Conservation (phyloP, 2,113 vertebrate genomes). For the Brachypteracias leptosomus region DNA sequence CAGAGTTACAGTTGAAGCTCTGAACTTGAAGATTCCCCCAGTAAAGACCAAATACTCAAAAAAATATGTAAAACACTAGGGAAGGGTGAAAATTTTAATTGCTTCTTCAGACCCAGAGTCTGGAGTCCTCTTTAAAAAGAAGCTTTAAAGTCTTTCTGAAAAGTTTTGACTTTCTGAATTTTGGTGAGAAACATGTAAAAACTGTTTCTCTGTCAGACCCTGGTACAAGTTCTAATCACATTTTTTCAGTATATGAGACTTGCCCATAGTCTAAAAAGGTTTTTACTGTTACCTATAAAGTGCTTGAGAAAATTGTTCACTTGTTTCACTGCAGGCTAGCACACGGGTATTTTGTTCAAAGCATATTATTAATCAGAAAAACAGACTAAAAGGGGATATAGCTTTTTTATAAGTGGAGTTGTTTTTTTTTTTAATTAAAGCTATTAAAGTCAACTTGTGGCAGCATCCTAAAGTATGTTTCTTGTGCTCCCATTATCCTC, state of each 20-base stretch:
- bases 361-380: neutral
- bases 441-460: neutral
- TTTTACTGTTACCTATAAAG: neutral
- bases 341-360: neutral
- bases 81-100: neutral
- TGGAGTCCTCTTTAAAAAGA: neutral
- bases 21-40: neutral
- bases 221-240: neutral
- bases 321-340: neutral
- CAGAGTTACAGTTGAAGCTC: neutral
- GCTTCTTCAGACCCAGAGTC: neutral
- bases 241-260: neutral
- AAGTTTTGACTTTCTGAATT: neutral
- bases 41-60: neutral
- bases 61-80: neutral
- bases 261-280: neutral
- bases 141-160: neutral
- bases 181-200: neutral
- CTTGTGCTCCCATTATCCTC: neutral
- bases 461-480: neutral
- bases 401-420: neutral
- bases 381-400: neutral
- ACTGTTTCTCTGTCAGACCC: neutral
- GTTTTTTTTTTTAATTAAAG: neutral
- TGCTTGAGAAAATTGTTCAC: neutral